A percentile compares a stretch with the other conserved stretches of the same genome.
Evolutionary conservation across 2,113 vertebrate species (phyloP).

Genomic region (Trichechus manatus): DNA sequence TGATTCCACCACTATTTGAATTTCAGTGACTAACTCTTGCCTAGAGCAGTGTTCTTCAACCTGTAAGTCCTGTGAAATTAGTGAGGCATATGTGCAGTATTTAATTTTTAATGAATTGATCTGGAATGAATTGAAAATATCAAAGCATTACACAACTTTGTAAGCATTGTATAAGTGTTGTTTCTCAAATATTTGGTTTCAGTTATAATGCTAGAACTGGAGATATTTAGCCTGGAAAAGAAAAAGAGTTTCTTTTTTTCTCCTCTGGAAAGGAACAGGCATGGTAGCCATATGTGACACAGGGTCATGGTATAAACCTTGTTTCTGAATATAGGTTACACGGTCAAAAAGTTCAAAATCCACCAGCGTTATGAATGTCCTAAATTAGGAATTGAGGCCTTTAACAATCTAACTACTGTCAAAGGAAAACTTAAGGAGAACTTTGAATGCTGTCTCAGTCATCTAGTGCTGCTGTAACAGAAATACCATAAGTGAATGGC

Average conservation of each 20-base stretch:
- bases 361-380: neutral
- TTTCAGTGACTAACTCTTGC: neutral
- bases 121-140: conserved; percentile 22
- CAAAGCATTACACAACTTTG: neutral
- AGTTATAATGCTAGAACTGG: neutral
- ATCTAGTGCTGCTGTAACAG: no score
- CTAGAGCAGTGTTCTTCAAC: neutral
- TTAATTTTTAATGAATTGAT: neutral
- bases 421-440: neutral
- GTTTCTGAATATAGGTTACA: neutral
- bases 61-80: neutral
- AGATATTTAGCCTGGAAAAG: neutral
- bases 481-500: no score
- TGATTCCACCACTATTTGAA: neutral
- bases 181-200: conserved; percentile 41
- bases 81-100: neutral
- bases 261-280: neutral
- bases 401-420: neutral
- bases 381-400: neutral
- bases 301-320: neutral
- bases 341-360: neutral
- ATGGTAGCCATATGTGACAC: neutral
- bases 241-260: neutral
- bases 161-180: neutral
- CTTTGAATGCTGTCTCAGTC: neutral